Evolutionary conservation across 1,140 invertebrate species (phyloP).

Genomic region (Augochlora pura): DNA sequence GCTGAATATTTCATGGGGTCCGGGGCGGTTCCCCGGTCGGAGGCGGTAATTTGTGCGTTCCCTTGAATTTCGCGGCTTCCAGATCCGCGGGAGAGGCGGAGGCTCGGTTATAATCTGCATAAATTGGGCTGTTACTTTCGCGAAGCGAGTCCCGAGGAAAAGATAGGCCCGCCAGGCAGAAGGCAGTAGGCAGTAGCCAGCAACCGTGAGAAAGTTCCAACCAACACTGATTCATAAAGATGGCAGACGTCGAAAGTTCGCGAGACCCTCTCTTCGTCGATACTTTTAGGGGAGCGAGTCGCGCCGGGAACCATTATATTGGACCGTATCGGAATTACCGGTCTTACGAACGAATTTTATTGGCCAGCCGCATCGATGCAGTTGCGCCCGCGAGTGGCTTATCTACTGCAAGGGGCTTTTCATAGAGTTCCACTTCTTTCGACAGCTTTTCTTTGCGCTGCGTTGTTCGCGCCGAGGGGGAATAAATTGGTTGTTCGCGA

Average conservation of each 20-base stretch:
- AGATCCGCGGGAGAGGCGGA: conserved; percentile 9
- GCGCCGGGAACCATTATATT: conserved; percentile 37
- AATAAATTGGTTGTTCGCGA: not conserved
- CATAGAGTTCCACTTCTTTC: not conserved
- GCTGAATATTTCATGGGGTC: conserved; percentile 63
- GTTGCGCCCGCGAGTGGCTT: not conserved
- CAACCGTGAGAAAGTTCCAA: not conserved
- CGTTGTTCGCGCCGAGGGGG: not conserved
- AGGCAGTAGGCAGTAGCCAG: too few relatives aligned
- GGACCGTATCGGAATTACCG: conserved; percentile 43
- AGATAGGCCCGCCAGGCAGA: conserved; percentile 29
- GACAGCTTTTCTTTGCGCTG: not conserved
- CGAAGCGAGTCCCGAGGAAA: conserved; percentile 9
- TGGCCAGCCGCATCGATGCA: conserved; percentile 29
- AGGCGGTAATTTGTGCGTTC: conserved; percentile 60
- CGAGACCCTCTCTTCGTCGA: not conserved
- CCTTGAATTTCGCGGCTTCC: conserved; percentile 55
- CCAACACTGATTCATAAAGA: conserved; percentile 39
- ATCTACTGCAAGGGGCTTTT: conserved; percentile 8
- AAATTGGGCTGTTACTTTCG: conserved; percentile 62
- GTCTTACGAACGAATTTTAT: conserved; percentile 43
- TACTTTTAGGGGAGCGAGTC: conserved; percentile 46
- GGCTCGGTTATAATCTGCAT: conserved; percentile 57
- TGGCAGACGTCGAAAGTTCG: not conserved
- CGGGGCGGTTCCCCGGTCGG: conserved; percentile 15